Base-by-base conservation (phyloP, 1,140 invertebrate genomes). In the Drosophila sp. region DNA sequence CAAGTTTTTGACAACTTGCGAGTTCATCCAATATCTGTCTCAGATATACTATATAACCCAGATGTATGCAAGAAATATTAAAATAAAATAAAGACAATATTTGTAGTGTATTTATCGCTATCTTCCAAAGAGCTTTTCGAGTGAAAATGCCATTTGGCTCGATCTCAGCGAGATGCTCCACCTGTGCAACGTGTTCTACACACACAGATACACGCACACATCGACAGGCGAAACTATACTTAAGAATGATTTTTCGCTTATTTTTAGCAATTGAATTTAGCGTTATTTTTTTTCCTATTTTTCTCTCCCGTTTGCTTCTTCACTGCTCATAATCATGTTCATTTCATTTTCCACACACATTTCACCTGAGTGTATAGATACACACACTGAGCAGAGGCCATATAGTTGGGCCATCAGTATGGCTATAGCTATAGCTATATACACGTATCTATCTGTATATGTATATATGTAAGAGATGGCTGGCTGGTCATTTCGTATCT, bases 171-270 rank as follows among this genome's bases (percentile, higher is more conserved):
- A 61, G 58, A 14, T 43, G 62, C 78, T 76, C 69, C 82, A 89
- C 79, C 76, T 83, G 79, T 89, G 84, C 50, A 51, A 27, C 40
- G 71, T 57, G 38, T 43, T 53, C 56, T 62, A 56, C 38, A 86
- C 32, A 80, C 56, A 36, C 21, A 66, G 38, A 62, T 53, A 61
- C 14, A 64, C 45, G 4, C 21, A 51, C 51, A 46, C 40, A 32
- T 14, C 5, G 14, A 27, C 16, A 43, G 29, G 16, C 46, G 16
- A 9, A 59, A 25, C 58, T 81, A 86, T 78, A 81, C 59, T 81
- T 87, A 78, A 87, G 76, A 78, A 87, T 82, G 82, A 89, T 77
- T 89, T 89, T 89, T 89, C 79, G 79, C 83, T 89, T 89, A 89
- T 89, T 89, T 89, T 89, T 89, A 89, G 83, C 83, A 89, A 80